Evolutionary conservation across 2,113 vertebrate genomes (phyloP), one percentile per base, ranked within the genome.

Genomic region (Neodontobutis hainanensis): DNA sequence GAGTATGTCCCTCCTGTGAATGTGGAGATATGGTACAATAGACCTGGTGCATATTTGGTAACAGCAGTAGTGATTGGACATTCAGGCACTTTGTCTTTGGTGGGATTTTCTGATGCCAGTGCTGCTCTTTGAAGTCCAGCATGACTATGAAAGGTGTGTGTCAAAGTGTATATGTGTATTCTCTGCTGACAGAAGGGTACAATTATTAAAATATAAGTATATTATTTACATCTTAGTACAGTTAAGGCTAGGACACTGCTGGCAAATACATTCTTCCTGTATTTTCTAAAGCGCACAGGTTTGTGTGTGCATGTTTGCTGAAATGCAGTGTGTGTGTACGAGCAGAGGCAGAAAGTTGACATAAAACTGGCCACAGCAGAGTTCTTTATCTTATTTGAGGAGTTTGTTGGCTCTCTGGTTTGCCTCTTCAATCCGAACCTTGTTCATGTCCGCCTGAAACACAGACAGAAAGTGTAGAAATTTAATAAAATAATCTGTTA

Each of bases 351-450:
- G 27, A 61, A 47, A 63, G 79, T 65, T 71, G 75, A 60, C 49
- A 64, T 52, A 42, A 50, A 74, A 76, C 4, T 49, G 61, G 68
- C 65, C 61, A 72, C 48, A 52, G 53, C 10, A 3, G 90, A 74
- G 83, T 88, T 59, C 10, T 53, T 36, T 0, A 8, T 73, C 5
- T 77, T 89, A 92, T 48, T 96, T 92, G 84, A 98, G 92, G 75
- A 98, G 94, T 90, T 99, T 99, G 93, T 95, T 95, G 85, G 97
- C 97, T 94, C 92, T 94, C 73, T 89, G 47, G 85, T 97, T 99
- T 8, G 96, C 97, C 61, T 93, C 91, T 6, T 96, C 95, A 73
- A 98, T 96, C 44, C 96, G 96, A 14, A 85, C 64, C 87, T 93
- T 96, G 91, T 97, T 98, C 81, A 94, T 92, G 5, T 96, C 97